Percentiles rank a stretch among this genome's conserved stretches.
These are phyloP conservation scores for Pherbina coryleti DNA, from an alignment of 2,888 invertebrate genomes.

Conservation along the genomic window DNA sequence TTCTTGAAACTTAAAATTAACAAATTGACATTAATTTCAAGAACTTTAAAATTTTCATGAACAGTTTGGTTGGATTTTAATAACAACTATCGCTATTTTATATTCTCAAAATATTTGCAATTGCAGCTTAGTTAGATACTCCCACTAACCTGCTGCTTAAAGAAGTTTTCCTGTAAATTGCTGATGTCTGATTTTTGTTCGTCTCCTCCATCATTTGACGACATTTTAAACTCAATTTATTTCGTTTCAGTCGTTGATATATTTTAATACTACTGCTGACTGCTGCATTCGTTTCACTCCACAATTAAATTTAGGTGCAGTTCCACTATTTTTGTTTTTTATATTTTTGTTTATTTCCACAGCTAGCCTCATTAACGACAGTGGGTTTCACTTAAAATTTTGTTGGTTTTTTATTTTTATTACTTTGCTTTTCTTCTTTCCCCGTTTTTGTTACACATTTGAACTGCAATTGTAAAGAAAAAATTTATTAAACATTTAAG, in stretches of 20 bases:
- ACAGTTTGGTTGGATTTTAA: too few species aligned
- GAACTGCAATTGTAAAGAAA: constrained; percentile 1
- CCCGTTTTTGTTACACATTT: constrained; percentile 19
- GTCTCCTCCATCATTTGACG: constrained; percentile 23
- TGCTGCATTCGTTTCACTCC: not conserved
- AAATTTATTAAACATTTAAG: not conserved
- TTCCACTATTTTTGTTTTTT: not conserved
- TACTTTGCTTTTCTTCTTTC: not conserved
- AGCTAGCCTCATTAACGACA: not conserved
- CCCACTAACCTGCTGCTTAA: constrained; percentile 56
- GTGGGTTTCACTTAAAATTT: not conserved
- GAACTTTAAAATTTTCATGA: too few species aligned
- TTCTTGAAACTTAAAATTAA: too few species aligned
- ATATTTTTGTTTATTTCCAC: not conserved
- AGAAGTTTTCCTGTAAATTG: constrained; percentile 55
- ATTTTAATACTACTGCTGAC: not conserved
- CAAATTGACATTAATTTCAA: too few species aligned
- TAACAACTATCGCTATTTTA: too few species aligned
- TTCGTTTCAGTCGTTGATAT: not conserved
- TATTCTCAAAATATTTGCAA: not conserved
- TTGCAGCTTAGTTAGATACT: not conserved
- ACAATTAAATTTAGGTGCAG: not conserved
- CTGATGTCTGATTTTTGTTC: constrained; percentile 49
- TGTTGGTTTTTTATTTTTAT: not conserved
- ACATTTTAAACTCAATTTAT: constrained; percentile 18